These are phyloP conservation scores for Apolygus lucorum DNA, from an alignment of 1,140 invertebrate species.

Conservation along the genomic window DNA sequence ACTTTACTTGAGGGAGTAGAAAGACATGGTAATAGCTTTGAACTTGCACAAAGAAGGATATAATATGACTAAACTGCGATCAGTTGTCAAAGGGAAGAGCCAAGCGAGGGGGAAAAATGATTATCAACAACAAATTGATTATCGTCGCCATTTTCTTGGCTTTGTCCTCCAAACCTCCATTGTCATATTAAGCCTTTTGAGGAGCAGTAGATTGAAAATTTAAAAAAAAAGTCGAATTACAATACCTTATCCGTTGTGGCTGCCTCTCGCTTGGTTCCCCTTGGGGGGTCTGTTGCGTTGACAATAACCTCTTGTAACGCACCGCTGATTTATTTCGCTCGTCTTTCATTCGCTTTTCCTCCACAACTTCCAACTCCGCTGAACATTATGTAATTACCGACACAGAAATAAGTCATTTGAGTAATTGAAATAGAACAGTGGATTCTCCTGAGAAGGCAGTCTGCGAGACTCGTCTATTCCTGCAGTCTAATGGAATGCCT, in stretches of 20 bases:
- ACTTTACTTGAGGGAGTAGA: constrained; percentile 14
- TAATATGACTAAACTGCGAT: constrained; percentile 28
- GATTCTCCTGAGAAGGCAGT: too few species aligned
- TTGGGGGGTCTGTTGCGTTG: not conserved
- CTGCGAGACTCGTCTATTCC: too few species aligned
- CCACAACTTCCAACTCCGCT: too few species aligned
- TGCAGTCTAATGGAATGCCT: too few species aligned
- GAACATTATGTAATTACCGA: too few species aligned
- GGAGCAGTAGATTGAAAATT: constrained; percentile 24
- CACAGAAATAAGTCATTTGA: too few species aligned
- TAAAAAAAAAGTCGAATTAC: constrained; percentile 23
- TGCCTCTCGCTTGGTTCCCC: too few species aligned
- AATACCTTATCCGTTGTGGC: constrained; percentile 19
- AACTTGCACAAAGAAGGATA: constrained; percentile 18
- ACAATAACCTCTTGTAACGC: not conserved
- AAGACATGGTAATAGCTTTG: constrained; percentile 29
- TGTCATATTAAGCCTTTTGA: constrained; percentile 26
- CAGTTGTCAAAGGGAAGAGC: constrained; percentile 27
- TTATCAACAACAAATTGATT: constrained; percentile 30
- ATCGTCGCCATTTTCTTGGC: constrained; percentile 28
- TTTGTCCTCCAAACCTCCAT: constrained; percentile 26
- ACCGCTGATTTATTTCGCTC: not conserved
- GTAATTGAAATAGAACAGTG: too few species aligned
- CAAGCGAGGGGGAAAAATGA: constrained; percentile 26
- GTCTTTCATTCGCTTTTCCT: too few species aligned